Percentiles rank a stretch among this genome's conserved stretches.
phyloP scores from a whole-genome alignment of 2,888 invertebrate species.

The Eudemis profundana region DNA sequence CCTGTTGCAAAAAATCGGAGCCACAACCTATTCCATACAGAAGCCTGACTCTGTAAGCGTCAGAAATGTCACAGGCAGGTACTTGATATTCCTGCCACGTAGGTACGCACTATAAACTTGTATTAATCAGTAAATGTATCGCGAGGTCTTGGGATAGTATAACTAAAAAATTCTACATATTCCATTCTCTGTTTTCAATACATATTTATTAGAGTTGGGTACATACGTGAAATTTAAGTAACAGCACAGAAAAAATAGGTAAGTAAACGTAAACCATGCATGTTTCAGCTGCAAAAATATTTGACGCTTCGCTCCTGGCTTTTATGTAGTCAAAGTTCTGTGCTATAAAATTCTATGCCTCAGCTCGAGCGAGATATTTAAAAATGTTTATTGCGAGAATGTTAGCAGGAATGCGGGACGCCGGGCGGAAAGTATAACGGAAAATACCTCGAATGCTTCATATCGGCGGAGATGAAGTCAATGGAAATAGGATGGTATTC shows the following conservation, averaged over 20 bases:
- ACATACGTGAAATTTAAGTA: too few species aligned
- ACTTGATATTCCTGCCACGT: too few species aligned
- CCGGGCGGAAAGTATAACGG: background rate
- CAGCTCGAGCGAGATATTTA: conserved; percentile 10
- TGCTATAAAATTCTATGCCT: background rate
- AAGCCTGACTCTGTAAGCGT: too few species aligned
- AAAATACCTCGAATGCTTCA: background rate
- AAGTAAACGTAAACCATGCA: too few species aligned
- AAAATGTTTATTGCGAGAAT: conserved; percentile 20
- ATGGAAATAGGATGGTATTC: conserved; percentile 1
- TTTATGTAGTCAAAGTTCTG: background rate
- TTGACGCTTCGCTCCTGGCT: background rate
- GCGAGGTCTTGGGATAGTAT: too few species aligned
- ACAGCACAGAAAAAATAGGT: background rate
- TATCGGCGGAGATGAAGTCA: background rate
- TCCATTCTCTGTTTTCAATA: too few species aligned
- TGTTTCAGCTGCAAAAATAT: background rate
- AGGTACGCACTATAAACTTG: too few species aligned
- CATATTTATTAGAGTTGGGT: too few species aligned
- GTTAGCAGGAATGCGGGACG: background rate
- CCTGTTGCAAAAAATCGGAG: conserved; percentile 6
- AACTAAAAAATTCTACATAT: too few species aligned
- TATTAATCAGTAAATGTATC: too few species aligned
- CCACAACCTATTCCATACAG: background rate
- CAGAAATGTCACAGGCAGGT: too few species aligned